Evolutionary conservation across 2,797 vertebrate genomes (phyloP).

Genomic region (Furcifer pardalis): DNA sequence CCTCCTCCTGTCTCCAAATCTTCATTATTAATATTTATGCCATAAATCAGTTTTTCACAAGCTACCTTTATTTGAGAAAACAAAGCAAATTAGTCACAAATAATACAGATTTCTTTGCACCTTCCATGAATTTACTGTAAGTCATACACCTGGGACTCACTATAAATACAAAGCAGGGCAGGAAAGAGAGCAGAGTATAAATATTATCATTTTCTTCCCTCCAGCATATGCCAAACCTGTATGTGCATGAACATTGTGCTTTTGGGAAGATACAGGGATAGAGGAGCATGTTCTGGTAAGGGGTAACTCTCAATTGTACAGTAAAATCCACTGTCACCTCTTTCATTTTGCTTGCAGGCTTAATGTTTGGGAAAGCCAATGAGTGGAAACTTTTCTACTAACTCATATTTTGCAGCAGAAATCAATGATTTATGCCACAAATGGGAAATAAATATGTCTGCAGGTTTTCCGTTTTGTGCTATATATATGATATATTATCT

Average conservation of each 20-base stretch:
- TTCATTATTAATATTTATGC: background rate
- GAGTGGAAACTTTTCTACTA: constrained; percentile 2
- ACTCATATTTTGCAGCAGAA: constrained; percentile 2
- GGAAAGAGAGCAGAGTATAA: background rate
- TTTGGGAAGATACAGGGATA: background rate
- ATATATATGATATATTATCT: constrained; percentile 60
- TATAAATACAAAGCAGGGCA: background rate
- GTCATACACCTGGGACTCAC: constrained; percentile 3
- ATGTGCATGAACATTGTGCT: background rate
- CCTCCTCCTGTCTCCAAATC: background rate
- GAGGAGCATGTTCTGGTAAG: background rate
- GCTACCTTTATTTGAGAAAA: constrained; percentile 1
- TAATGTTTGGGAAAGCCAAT: constrained; percentile 14
- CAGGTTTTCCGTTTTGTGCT: constrained; percentile 47
- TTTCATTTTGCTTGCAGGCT: constrained; percentile 11
- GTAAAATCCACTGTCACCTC: constrained; percentile 40
- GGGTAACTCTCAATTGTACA: constrained; percentile 55
- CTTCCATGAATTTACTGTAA: background rate
- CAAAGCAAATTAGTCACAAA: background rate
- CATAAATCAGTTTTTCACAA: background rate
- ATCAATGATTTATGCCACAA: constrained; percentile 42
- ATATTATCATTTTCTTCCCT: background rate
- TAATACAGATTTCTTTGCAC: background rate
- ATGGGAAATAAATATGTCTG: constrained; percentile 60
- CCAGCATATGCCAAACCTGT: background rate